Evolutionary conservation across 2,113 vertebrate genomes (phyloP).

Genomic region (Burhinus bistriatus): DNA sequence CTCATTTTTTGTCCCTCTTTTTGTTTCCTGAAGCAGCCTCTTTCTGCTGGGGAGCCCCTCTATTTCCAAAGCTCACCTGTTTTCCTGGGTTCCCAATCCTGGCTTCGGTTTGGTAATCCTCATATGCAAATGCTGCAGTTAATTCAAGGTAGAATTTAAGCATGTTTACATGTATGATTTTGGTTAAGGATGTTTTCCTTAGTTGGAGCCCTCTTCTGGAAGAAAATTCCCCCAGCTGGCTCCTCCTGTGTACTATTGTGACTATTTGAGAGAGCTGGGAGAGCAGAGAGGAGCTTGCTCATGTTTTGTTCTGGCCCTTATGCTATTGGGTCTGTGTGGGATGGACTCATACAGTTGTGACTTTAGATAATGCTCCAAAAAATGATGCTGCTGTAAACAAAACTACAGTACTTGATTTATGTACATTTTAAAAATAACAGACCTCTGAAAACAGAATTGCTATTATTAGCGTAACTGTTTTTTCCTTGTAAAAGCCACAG

Average conservation of each 20-base stretch:
- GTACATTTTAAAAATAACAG: neutral
- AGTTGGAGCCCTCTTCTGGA: neutral
- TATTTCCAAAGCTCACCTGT: neutral
- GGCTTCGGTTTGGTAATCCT: neutral
- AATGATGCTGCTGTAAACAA: neutral
- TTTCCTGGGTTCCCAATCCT: neutral
- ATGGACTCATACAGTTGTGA: neutral
- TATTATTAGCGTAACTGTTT: neutral
- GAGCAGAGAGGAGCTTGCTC: neutral
- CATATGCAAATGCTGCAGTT: neutral
- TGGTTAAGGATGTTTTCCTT: neutral
- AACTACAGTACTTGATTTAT: neutral
- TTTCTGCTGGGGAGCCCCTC: neutral
- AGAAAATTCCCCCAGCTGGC: neutral
- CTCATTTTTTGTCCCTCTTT: neutral
- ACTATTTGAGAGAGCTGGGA: neutral
- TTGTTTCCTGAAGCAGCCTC: neutral
- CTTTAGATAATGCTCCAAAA: neutral
- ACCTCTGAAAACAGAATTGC: neutral
- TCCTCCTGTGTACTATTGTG: neutral
- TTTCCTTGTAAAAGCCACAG: neutral
- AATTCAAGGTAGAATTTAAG: neutral
- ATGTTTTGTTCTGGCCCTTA: neutral
- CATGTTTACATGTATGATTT: neutral
- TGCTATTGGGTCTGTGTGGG: neutral